phyloP scores from a whole-genome alignment of 2,113 vertebrate genomes.

The Neodon shergylaensis region DNA sequence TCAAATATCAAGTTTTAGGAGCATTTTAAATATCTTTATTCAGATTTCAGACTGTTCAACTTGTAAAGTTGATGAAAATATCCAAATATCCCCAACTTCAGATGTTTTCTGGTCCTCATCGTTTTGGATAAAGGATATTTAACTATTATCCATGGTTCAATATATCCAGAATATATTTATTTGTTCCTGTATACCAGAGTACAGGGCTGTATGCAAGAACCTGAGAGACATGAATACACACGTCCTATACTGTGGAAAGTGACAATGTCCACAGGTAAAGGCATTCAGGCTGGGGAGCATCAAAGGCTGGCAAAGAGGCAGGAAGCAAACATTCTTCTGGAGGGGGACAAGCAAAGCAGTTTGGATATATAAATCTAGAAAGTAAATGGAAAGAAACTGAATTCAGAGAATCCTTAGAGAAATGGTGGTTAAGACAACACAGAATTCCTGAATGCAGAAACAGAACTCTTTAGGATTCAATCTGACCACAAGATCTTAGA shows the following conservation, averaged over 20 bases:
- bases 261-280: not conserved
- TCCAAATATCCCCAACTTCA: not conserved
- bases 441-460: not conserved
- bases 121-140: not conserved
- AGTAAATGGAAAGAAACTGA: not conserved
- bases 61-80: not conserved
- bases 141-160: not conserved
- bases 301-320: not conserved
- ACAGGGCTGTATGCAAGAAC: not conserved
- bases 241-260: rapidly evolving
- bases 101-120: too few relatives aligned
- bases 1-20: not conserved
- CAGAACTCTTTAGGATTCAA: not conserved
- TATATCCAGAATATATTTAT: not conserved
- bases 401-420: not conserved
- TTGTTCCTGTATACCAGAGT: not conserved
- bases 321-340: not conserved
- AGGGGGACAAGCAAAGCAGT: too few relatives aligned
- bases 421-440: not conserved
- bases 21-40: not conserved
- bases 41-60: not conserved
- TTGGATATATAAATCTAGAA: not conserved
- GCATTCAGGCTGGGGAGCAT: not conserved
- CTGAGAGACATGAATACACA: not conserved
- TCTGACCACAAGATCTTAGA: not conserved